Conservation (phyloP, 2,113 vertebrate species). For the Symphodus melops region DNA sequence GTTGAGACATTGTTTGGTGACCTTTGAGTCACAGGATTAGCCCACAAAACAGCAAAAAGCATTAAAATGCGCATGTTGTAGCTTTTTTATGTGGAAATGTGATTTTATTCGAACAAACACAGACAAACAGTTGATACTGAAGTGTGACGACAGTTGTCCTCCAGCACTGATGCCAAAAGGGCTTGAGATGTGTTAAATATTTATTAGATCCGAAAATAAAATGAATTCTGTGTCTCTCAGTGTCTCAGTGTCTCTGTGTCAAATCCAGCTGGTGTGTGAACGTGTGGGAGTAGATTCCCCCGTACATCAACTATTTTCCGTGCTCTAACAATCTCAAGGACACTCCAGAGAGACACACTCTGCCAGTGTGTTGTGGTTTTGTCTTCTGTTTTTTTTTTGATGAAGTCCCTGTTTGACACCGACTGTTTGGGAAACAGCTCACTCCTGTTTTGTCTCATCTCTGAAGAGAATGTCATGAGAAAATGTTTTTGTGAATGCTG, state of each 20-base stretch:
- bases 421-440: conserved; percentile 39
- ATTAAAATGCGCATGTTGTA: background rate
- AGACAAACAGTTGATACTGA: background rate
- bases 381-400: background rate
- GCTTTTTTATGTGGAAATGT: background rate
- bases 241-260: no score
- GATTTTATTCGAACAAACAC: no score
- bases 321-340: conserved; percentile 45
- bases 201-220: conserved; percentile 11
- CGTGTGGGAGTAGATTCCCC: conserved; percentile 10
- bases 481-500: background rate
- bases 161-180: no score
- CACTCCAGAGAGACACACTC: conserved; percentile 6
- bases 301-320: background rate
- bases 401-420: conserved; percentile 9
- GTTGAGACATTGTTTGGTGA: background rate
- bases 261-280: conserved; percentile 10
- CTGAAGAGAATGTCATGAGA: conserved; percentile 31
- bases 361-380: background rate
- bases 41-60: no score
- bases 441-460: conserved; percentile 49
- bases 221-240: conserved; percentile 3
- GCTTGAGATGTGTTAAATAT: conserved; percentile 9
- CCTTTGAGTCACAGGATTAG: background rate
- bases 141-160: background rate